phyloP scores from a whole-genome alignment of 2,888 invertebrate genomes.

The Choristoneura rosaceana region DNA sequence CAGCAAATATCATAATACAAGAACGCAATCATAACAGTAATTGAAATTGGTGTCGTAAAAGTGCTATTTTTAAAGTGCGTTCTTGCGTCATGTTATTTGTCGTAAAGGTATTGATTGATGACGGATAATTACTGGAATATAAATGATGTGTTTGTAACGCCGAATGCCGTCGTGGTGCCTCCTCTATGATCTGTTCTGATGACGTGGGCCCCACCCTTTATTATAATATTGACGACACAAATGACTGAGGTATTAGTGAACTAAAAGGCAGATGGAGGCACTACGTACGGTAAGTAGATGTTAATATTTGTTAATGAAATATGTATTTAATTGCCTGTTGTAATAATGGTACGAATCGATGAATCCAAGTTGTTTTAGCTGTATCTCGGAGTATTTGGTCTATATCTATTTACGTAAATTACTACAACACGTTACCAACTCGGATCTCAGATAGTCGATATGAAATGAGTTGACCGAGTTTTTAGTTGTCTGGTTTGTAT shows the following conservation, averaged over 20 bases:
- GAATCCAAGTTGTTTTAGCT: too few relatives aligned
- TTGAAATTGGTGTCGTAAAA: neutral
- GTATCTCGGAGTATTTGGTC: too few relatives aligned
- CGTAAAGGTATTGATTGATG: slow-evolving; percentile 79
- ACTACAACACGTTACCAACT: neutral
- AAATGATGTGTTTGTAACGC: slow-evolving; percentile 55
- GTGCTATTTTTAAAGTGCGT: slow-evolving; percentile 46
- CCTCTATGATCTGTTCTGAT: slow-evolving; percentile 83
- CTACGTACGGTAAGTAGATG: slow-evolving; percentile 74
- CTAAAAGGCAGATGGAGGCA: slow-evolving; percentile 74
- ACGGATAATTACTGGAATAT: slow-evolving; percentile 79
- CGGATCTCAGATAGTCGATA: too few relatives aligned
- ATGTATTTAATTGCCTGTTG: neutral
- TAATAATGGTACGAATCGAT: neutral
- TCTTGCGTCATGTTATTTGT: slow-evolving; percentile 54
- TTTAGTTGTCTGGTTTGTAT: neutral
- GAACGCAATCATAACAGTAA: slow-evolving; percentile 47
- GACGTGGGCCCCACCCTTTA: slow-evolving; percentile 69
- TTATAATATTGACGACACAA: slow-evolving; percentile 5
- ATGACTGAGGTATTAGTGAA: slow-evolving; percentile 18
- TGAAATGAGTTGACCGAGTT: too few relatives aligned
- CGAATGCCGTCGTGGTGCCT: slow-evolving; percentile 81
- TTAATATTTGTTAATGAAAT: slow-evolving; percentile 45
- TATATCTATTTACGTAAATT: neutral
- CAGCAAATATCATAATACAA: slow-evolving; percentile 49